These are phyloP conservation scores for Chlorodrepanis virens DNA, from an alignment of 2,113 vertebrate species.

Conservation along the genomic window DNA sequence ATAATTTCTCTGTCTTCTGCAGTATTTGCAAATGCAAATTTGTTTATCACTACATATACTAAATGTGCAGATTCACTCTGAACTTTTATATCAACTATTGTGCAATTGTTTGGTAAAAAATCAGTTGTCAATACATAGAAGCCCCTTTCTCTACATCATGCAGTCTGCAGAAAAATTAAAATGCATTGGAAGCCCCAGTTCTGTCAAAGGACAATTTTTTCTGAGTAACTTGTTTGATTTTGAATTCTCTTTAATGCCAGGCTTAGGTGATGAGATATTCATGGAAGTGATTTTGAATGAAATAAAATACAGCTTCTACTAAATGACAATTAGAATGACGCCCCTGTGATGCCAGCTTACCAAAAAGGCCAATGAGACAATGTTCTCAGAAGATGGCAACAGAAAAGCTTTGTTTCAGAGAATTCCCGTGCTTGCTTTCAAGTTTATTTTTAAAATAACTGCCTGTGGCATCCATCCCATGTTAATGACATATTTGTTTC, in stretches of 20 bases:
- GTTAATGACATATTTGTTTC: constrained; percentile 33
- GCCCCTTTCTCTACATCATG: not conserved
- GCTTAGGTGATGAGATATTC: not conserved
- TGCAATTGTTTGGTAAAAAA: not conserved
- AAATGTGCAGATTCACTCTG: not conserved
- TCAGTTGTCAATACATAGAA: not conserved
- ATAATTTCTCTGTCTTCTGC: not conserved
- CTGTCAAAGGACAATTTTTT: constrained; percentile 21
- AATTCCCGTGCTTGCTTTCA: not conserved
- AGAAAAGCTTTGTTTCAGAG: not conserved
- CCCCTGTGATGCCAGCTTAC: not conserved
- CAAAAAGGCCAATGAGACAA: not conserved
- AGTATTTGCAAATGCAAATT: not conserved
- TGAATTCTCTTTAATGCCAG: constrained; percentile 50
- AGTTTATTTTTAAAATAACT: constrained; percentile 47
- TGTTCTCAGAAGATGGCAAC: not conserved
- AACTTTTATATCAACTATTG: not conserved
- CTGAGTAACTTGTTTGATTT: constrained; percentile 31
- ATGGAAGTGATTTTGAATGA: not conserved
- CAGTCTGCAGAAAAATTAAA: not conserved
- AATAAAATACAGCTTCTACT: not conserved
- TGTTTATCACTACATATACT: not conserved
- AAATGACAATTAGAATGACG: constrained; percentile 26
- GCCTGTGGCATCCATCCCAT: not conserved
- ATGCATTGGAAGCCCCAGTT: not conserved